Conservation (phyloP, 2,888 invertebrate genomes). For the Nemurella pictetii region DNA sequence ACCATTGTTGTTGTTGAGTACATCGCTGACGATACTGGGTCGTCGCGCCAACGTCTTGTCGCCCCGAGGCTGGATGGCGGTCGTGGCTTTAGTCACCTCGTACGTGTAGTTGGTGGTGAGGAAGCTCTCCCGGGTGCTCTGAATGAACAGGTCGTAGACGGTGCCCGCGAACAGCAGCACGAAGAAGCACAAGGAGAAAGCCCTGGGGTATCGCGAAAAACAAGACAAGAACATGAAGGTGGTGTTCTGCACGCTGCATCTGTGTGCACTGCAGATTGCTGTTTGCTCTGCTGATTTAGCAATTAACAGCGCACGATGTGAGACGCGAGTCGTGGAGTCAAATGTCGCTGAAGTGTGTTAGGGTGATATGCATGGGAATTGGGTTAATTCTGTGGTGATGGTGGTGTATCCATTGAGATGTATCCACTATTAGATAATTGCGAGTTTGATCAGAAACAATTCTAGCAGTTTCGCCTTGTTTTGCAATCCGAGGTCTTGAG, state of each 20-base stretch:
- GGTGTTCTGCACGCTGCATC: background rate
- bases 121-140: constrained; percentile 34
- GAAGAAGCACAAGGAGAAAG: constrained; percentile 57
- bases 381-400: background rate
- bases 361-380: background rate
- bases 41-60: constrained; percentile 13
- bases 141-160: constrained; percentile 65
- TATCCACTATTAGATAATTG: background rate
- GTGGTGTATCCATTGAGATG: background rate
- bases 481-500: no score
- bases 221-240: background rate
- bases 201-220: constrained; percentile 50
- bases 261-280: background rate
- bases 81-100: constrained; percentile 33
- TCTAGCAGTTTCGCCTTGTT: no score
- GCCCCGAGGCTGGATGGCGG: background rate
- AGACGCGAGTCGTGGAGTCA: background rate
- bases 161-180: constrained; percentile 68
- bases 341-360: background rate
- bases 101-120: constrained; percentile 37
- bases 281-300: background rate
- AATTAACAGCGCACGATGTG: background rate
- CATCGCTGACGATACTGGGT: constrained; percentile 9
- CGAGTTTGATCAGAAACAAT: no score
- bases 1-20: constrained; percentile 32